Evolutionary conservation across 2,113 vertebrate genomes (phyloP).

Genomic region (Melanotaenia duboulayi): DNA sequence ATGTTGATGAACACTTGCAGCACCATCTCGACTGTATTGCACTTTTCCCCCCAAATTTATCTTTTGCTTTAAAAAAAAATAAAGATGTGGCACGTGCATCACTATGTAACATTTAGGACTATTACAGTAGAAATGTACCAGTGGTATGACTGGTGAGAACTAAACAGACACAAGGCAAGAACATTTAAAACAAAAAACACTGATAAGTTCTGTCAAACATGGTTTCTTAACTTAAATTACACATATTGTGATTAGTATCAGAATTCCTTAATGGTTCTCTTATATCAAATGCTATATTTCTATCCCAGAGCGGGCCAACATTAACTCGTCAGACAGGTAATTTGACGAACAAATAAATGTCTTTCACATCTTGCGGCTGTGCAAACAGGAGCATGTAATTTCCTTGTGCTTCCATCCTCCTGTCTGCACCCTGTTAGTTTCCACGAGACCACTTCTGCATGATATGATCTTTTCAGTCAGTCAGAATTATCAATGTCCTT

Average conservation of each 20-base stretch:
- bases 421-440: conserved; percentile 18
- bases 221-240: background rate
- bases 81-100: conserved; percentile 24
- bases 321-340: background rate
- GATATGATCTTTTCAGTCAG: conserved; percentile 52
- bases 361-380: background rate
- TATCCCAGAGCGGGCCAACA: background rate
- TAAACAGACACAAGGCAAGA: conserved; percentile 17
- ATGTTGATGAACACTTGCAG: conserved; percentile 37
- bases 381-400: background rate
- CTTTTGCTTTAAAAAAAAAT: conserved; percentile 4
- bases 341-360: conserved; percentile 24
- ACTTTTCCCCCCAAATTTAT: conserved; percentile 30
- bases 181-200: conserved; percentile 27
- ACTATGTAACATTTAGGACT: conserved; percentile 16
- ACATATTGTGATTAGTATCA: background rate
- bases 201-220: background rate
- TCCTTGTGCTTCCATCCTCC: conserved; percentile 32
- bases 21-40: conserved; percentile 49
- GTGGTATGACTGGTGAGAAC: background rate
- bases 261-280: background rate
- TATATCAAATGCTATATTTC: conserved; percentile 1
- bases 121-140: conserved; percentile 24
- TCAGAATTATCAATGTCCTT: background rate
- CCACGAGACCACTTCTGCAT: conserved; percentile 17